Percentiles rank a stretch among this genome's conserved stretches.
phyloP scores from a whole-genome alignment of 1,140 invertebrate species.

The Pogonognathellus flavescens region DNA sequence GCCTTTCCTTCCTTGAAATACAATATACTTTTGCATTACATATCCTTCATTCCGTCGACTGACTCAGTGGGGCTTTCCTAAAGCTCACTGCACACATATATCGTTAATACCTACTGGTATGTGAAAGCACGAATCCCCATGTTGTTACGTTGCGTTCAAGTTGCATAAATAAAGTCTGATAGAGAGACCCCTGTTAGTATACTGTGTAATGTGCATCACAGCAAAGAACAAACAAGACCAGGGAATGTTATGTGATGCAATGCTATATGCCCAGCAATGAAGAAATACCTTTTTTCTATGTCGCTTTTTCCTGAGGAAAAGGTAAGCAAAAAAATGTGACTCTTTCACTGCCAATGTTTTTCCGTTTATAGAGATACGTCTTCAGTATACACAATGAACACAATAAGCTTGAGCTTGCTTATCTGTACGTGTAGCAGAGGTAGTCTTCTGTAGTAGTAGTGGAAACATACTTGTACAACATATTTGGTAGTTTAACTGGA shows the following conservation, averaged over 20 bases:
- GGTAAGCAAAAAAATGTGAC: conserved; percentile 22
- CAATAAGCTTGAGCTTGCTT: neutral
- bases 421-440: too few relatives aligned
- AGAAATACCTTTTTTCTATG: conserved; percentile 17
- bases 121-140: too few relatives aligned
- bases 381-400: neutral
- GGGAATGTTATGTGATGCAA: conserved; percentile 11
- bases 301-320: conserved; percentile 1
- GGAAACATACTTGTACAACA: neutral
- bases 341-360: conserved; percentile 1
- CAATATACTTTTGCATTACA: too few relatives aligned
- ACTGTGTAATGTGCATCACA: neutral
- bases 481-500: neutral
- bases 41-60: too few relatives aligned
- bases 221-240: neutral
- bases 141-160: too few relatives aligned
- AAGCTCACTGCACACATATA: too few relatives aligned
- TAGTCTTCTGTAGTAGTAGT: neutral
- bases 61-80: too few relatives aligned
- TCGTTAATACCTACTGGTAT: too few relatives aligned
- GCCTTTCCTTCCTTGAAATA: too few relatives aligned
- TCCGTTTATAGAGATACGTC: neutral
- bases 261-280: conserved; percentile 18
- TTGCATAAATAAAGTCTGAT: too few relatives aligned
- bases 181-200: neutral